phyloP scores from a whole-genome alignment of 2,113 vertebrate genomes.

The Crotophaga sulcirostris region DNA sequence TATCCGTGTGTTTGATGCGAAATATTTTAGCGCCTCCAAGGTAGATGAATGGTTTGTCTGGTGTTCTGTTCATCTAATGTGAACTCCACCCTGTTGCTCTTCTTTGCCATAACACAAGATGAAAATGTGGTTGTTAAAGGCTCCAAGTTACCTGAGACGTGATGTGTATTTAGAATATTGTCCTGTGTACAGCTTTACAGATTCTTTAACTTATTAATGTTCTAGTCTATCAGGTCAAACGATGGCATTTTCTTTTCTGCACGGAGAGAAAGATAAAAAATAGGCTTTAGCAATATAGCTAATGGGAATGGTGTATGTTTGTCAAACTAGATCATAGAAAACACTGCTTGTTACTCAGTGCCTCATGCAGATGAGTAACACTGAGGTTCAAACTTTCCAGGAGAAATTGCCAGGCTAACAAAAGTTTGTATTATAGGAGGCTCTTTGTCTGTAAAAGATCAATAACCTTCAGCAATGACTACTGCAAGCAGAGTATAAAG shows the following conservation, averaged over 20 bases:
- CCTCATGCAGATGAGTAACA: neutral
- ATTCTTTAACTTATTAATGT: neutral
- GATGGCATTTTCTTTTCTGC: neutral
- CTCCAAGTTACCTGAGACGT: neutral
- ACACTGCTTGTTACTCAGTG: neutral
- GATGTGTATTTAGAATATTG: neutral
- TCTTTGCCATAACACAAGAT: neutral
- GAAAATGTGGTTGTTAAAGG: neutral
- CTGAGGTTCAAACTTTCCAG: neutral
- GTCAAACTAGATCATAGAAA: neutral
- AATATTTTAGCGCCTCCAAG: neutral
- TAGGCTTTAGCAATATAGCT: neutral
- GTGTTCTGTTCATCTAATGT: neutral
- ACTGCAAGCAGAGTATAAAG: constrained; percentile 26
- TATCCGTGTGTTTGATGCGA: neutral
- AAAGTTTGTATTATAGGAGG: constrained; percentile 9
- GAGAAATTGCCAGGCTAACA: constrained; percentile 40
- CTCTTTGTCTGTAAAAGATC: constrained; percentile 55
- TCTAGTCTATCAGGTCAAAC: neutral
- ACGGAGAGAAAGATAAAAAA: neutral
- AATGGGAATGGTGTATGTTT: neutral
- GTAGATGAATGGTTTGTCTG: neutral
- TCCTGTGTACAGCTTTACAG: neutral
- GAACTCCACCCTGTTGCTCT: neutral
- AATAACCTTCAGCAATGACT: constrained; percentile 28